phyloP scores from a whole-genome alignment of 2,888 invertebrate genomes.

The Acleris literana region DNA sequence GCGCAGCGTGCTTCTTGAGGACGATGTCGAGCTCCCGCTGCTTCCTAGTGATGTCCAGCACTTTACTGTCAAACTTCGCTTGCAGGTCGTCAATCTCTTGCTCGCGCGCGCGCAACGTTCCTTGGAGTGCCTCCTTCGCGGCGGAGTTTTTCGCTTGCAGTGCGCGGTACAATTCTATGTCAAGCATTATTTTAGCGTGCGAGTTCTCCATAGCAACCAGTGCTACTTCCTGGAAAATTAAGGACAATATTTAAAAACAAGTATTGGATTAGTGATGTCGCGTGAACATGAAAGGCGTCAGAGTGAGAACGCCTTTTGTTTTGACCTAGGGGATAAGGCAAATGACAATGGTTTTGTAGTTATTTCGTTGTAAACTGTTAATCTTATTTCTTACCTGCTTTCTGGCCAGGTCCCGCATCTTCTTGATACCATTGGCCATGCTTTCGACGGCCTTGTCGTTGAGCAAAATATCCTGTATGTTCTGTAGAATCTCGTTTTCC shows the following conservation, averaged over 20 bases:
- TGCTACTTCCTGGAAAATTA: constrained; percentile 74
- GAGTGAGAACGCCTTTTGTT: neutral
- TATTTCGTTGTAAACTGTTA: neutral
- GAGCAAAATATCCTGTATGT: constrained; percentile 87
- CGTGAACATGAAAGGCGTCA: too few relatives aligned
- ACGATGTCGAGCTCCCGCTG: constrained; percentile 71
- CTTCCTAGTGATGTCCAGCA: constrained; percentile 60
- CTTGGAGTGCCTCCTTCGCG: constrained; percentile 58
- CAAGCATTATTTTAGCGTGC: constrained; percentile 81
- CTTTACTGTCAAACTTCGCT: constrained; percentile 62
- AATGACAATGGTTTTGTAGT: too few relatives aligned
- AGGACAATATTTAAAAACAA: neutral
- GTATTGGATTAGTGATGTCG: too few relatives aligned
- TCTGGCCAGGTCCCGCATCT: constrained; percentile 75
- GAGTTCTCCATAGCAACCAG: constrained; percentile 82
- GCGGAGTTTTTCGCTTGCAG: constrained; percentile 65
- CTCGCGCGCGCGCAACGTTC: constrained; percentile 62
- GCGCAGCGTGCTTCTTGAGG: constrained; percentile 59
- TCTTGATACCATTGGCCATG: constrained; percentile 77
- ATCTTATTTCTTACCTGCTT: constrained; percentile 65
- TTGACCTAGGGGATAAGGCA: too few relatives aligned
- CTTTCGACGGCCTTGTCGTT: constrained; percentile 87
- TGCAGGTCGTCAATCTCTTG: constrained; percentile 63
- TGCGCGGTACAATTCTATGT: constrained; percentile 81
- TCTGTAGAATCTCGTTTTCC: constrained; percentile 86